Evolutionary conservation across 2,797 vertebrate species (phyloP), one percentile per base, ranked within the genome.

Genomic region (Chelon auratus): DNA sequence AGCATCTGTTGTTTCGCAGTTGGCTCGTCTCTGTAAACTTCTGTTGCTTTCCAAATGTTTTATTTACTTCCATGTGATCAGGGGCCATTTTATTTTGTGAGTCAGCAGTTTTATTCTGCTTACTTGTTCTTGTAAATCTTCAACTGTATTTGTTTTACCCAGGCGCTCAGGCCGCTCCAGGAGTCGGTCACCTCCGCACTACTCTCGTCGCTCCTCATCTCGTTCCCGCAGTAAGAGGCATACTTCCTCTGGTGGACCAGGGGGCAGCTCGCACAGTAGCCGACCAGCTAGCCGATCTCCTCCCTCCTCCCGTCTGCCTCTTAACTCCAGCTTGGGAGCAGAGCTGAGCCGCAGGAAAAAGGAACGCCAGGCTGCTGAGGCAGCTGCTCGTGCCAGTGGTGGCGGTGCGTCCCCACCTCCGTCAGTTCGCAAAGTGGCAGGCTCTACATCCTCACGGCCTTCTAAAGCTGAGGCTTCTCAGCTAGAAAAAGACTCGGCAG

Each of bases 311-410:
- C 93, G 95, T 51, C 93, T 99, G 57, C 97, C 98, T 0, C 93
- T 98, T 14, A 97, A 97, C 86, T 98, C 97, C 77, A 99, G 97
- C 72, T 93, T 99, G 13, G 97, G 97, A 18, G 97, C 98, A 4
- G 97, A 99, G 88, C 95, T 99, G 61, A 99, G 92, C 77, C 95
- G 97, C 43, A 96, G 95, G 85, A 99, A 99, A 83, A 99, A 97
- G 90, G 97, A 98, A 75, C 94, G 97, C 2, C 97, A 96, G 36
- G 96, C 97, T 0, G 97, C 96, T 0, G 96, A 96, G 0, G 96
- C 97, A 0, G 96, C 96, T 0, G 96, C 96, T 5, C 81, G 95
- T 58, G 74, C 95, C 89, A 68, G 52, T 22, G 42, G 92, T 77
- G 54, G 94, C 61, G 37, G 92, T 66, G 6, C 92, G 62, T 50